Base-by-base conservation (phyloP, 2,888 invertebrate genomes). In the Epinotia bilunana region DNA sequence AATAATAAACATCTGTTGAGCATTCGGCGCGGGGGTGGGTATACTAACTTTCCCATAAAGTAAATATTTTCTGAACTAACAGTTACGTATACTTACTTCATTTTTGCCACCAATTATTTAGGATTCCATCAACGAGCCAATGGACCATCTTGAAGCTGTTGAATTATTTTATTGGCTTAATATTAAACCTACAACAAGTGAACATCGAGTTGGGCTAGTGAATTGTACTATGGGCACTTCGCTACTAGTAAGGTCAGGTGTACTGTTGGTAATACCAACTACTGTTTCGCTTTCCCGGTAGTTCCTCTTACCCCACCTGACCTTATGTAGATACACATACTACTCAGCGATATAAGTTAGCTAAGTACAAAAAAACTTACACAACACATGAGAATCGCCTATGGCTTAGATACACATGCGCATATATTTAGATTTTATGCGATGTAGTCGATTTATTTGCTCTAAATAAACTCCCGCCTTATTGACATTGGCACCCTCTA, bases 361-460 rank as follows among this genome's bases (percentile, higher is more conserved):
- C 33, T 33, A 33, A 13, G 9, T 3, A 3, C 3, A 12, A 46
- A 46, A 4, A 46, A 13, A 13, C 46, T 13, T 3, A 16, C 5
- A 49, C 13, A 49, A 49, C 49, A 49, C 16, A 49, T 12, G 33
- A 33, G 20, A 69, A 70, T 58, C 57, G 33, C 69, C 39, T 64
- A 58, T 58, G 65, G 23, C 57, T 70, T 53, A n/a, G n/a, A n/a
- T n/a, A 53, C 46, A 55, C 28, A 16, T 5, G 13, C 53, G 28
- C 20, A 71, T 71, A 75, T 75, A 67, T 72, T 67, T 75, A 72
- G 71, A 55, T 67, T 64, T 75, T 67, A 71, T 65, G 67, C 67
- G 57, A 33, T 64, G 72, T 57, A 46, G 43, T 71, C 55, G 16
- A 53, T 57, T 72, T 74, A 70, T 64, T 75, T 75, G 72, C 67